Base-by-base conservation (phyloP, 2,797 vertebrate species). In the Enteromius fasciolatus region DNA sequence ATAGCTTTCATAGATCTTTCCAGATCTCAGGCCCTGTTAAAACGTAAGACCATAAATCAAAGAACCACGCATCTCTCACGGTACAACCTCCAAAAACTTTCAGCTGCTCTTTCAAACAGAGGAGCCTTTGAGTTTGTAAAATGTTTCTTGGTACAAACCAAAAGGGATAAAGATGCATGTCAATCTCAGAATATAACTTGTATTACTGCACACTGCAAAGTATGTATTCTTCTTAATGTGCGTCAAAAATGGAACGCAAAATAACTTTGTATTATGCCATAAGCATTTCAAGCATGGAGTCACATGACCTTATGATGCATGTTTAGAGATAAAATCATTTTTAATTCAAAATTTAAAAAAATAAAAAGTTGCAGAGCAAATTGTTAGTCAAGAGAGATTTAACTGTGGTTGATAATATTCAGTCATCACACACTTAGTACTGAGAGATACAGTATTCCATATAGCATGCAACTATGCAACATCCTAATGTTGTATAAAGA, bases 41-140 rank as follows among this genome's bases (percentile, higher is more conserved):
- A 84, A 77, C 67, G 44, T 50, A 61, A 61, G 61, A 64, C 18
- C 31, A 46, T 80, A 73, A 78, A 84, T 50, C 46, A 33, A 73
- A 52, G 28, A 57, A 76, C 67, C 73, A 77, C 12, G 5, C 33
- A 81, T 8, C 52, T 76, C 72, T 79, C 20, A 17, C 10, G 18
- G 70, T 50, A 68, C 31, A 61, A 80, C 80, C 52, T 63, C 52
- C 25, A 46, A 66, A 57, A 50, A 48, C 64, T 64, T 50, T 36
- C 59, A 54, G 11, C 17, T 59, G 25, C 67, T 33, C 66, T 69
- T 7, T 28, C 18, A 61, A 46, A 80, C 67, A 72, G 78, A 80
- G 17, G 25, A n/a, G 36, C 18, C 23, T 59, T 80, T 59, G 23
- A 80, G 17, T 23, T 75, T 18, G 17, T 41, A 18, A 9, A 78